These are phyloP conservation scores for Micronycteris hirsuta DNA, from an alignment of 2,113 vertebrate species.

Conservation along the genomic window DNA sequence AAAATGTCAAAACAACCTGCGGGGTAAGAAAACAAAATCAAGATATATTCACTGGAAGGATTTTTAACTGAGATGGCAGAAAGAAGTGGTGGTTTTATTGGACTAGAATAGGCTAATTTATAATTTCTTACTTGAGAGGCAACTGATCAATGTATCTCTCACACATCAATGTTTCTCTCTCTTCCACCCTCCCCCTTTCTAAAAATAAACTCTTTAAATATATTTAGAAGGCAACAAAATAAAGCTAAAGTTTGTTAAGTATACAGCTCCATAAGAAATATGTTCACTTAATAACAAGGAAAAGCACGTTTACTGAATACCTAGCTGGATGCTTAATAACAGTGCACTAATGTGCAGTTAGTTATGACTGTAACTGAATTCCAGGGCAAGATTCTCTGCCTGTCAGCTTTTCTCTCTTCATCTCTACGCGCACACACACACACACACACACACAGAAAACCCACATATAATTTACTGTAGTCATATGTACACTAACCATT, in stretches of 20 bases:
- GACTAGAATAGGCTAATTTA: background rate
- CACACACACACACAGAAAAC: rapidly evolving
- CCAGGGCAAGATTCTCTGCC: background rate
- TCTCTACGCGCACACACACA: background rate
- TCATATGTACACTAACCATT: background rate
- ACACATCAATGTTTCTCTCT: too few relatives aligned
- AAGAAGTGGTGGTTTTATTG: background rate
- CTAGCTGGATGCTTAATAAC: background rate
- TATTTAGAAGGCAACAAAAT: slow-evolving; percentile 19
- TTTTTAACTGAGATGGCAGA: background rate
- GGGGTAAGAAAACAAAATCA: slow-evolving; percentile 32
- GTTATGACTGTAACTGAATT: background rate
- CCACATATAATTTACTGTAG: background rate
- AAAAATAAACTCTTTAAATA: background rate
- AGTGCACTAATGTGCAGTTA: background rate
- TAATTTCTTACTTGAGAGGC: background rate
- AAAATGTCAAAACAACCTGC: background rate
- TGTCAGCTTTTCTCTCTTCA: background rate
- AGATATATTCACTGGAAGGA: background rate
- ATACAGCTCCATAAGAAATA: background rate
- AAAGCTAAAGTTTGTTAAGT: background rate
- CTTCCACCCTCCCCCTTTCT: too few relatives aligned
- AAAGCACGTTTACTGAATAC: background rate
- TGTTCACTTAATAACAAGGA: background rate
- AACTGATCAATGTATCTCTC: too few relatives aligned